Evolutionary conservation across 2,113 vertebrate species (phyloP).

Genomic region (Theristicus caerulescens): DNA sequence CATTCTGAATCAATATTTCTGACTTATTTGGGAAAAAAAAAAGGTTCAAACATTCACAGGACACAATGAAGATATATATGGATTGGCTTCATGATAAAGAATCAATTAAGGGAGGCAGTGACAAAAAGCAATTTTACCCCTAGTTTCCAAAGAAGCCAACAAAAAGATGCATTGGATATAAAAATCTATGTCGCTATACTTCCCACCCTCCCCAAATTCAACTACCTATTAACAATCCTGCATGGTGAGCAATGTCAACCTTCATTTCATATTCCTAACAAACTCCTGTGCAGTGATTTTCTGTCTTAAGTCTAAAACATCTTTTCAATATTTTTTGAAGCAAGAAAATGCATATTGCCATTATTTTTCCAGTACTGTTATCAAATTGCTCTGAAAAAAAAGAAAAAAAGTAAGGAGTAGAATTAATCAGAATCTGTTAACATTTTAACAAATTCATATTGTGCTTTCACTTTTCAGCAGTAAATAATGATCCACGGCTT

Average conservation of each 20-base stretch:
- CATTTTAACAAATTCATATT: background rate
- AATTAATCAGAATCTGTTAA: background rate
- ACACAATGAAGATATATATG: constrained; percentile 10
- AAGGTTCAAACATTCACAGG: background rate
- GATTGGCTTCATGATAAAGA: constrained; percentile 30
- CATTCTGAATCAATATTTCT: constrained; percentile 16
- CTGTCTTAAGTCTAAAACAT: background rate
- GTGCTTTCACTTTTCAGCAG: background rate
- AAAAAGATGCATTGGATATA: background rate
- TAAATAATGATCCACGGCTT: background rate
- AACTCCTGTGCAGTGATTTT: background rate
- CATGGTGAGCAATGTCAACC: background rate
- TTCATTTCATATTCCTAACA: background rate
- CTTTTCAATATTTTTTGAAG: background rate
- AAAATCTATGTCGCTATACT: background rate
- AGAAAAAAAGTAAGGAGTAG: background rate
- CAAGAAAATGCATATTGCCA: background rate
- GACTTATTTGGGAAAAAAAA: background rate
- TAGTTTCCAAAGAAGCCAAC: background rate
- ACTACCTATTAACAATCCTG: background rate
- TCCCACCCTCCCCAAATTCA: background rate
- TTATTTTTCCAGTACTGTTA: background rate
- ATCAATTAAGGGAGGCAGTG: constrained; percentile 31
- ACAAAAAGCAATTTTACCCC: constrained; percentile 13
- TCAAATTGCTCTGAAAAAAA: background rate